phyloP scores from a whole-genome alignment of 2,797 vertebrate genomes.

The Cyclopterus lumpus region DNA sequence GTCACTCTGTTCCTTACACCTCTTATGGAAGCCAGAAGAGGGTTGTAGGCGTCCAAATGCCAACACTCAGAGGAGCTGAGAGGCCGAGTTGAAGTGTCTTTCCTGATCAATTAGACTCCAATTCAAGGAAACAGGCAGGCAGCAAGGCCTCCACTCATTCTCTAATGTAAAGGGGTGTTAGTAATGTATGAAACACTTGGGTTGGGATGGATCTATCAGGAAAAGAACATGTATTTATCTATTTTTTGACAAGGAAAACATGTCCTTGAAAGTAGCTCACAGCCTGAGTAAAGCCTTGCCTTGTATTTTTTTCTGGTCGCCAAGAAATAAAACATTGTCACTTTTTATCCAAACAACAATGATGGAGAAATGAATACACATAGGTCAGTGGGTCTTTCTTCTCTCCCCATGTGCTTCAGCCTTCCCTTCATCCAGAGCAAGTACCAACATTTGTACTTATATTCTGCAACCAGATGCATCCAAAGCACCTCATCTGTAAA shows the following conservation, averaged over 20 bases:
- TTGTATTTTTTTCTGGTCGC: background rate
- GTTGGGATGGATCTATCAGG: background rate
- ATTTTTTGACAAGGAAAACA: background rate
- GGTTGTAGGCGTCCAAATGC: slow-evolving; percentile 59
- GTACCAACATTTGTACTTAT: background rate
- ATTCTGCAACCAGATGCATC: too few relatives aligned
- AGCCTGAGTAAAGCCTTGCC: background rate
- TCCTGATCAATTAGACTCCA: slow-evolving; percentile 40
- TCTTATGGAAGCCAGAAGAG: slow-evolving; percentile 47
- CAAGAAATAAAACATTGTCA: too few relatives aligned
- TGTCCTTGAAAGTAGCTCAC: background rate
- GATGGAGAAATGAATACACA: background rate
- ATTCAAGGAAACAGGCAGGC: background rate
- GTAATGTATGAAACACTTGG: background rate
- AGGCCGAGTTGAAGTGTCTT: slow-evolving; percentile 29
- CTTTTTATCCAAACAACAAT: background rate
- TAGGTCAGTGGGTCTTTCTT: too few relatives aligned
- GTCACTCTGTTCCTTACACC: slow-evolving; percentile 47
- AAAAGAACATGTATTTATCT: background rate
- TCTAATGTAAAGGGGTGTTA: slow-evolving; percentile 4
- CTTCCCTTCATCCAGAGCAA: too few relatives aligned
- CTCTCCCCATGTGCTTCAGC: too few relatives aligned
- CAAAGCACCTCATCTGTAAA: too few relatives aligned
- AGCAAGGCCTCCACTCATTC: background rate
- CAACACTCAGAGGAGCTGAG: slow-evolving; percentile 46